A percentile compares a stretch with the other conserved stretches of the same genome.
Conservation (phyloP, 2,797 vertebrate genomes). For the Sebastes oblongus region DNA sequence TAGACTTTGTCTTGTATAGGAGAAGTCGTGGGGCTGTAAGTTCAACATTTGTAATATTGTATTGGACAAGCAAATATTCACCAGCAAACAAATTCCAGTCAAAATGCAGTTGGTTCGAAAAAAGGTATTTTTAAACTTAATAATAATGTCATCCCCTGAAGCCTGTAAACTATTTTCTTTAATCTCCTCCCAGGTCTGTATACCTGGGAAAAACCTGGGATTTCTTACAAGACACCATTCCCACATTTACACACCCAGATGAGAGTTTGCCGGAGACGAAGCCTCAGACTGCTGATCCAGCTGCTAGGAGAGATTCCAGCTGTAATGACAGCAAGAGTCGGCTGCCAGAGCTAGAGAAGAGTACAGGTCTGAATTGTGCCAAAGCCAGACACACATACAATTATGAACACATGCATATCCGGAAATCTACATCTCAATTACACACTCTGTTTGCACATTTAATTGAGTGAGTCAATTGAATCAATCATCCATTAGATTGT, state of each 20-base stretch:
- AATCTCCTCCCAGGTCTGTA: slow-evolving; percentile 70
- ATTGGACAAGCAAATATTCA: background rate
- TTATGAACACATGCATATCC: slow-evolving; percentile 10
- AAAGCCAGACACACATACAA: background rate
- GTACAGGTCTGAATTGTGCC: slow-evolving; percentile 41
- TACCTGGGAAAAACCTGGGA: slow-evolving; percentile 83
- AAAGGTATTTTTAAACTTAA: background rate
- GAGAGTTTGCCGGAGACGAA: slow-evolving; percentile 54
- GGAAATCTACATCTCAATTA: slow-evolving; percentile 43
- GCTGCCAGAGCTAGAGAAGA: slow-evolving; percentile 53
- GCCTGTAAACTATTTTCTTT: slow-evolving; percentile 13
- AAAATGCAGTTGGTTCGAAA: background rate
- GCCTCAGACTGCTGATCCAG: slow-evolving; percentile 35
- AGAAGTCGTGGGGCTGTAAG: background rate
- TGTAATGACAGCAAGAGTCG: slow-evolving; percentile 60
- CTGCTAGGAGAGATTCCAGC: slow-evolving; percentile 56
- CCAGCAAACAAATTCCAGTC: background rate
- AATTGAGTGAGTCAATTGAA: slow-evolving; percentile 47
- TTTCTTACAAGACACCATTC: slow-evolving; percentile 84
- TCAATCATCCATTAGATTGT: slow-evolving; percentile 39
- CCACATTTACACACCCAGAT: slow-evolving; percentile 82
- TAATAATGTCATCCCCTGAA: background rate
- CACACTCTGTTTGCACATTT: slow-evolving; percentile 28
- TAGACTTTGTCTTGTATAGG: background rate
- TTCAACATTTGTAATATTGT: background rate